These are phyloP conservation scores for Pseudotriccus pelzelni DNA, from an alignment of 2,797 vertebrate genomes.

Conservation along the genomic window DNA sequence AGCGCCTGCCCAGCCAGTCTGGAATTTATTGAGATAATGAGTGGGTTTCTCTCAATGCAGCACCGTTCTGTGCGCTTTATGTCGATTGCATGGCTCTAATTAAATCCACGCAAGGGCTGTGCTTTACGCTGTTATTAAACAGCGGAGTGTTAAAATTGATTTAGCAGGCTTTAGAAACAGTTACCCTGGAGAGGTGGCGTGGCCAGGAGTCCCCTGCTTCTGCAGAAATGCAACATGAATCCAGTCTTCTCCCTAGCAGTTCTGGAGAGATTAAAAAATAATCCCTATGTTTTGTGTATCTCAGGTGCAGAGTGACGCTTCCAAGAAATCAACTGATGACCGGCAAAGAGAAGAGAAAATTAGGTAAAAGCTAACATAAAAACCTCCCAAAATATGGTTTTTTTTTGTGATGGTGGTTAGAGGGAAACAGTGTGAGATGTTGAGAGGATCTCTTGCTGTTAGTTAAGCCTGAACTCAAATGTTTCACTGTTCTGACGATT, in stretches of 20 bases:
- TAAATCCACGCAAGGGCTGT: neutral
- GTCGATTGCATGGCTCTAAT: neutral
- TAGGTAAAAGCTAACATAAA: neutral
- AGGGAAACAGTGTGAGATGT: neutral
- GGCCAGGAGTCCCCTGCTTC: neutral
- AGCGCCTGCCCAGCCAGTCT: neutral
- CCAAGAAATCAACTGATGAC: neutral
- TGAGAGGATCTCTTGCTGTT: neutral
- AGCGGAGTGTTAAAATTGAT: neutral
- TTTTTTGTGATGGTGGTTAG: neutral
- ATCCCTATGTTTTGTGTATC: neutral
- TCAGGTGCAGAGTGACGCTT: neutral
- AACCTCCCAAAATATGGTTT: accelerated
- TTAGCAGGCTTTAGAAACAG: neutral
- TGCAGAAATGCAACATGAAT: neutral
- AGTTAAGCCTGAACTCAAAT: neutral
- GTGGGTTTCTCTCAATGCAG: neutral
- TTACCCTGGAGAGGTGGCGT: neutral
- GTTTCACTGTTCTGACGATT: neutral
- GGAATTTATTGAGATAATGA: neutral
- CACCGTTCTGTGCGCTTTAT: neutral
- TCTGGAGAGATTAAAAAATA: neutral
- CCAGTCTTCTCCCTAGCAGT: neutral
- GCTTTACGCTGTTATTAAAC: slow-evolving; percentile 34
- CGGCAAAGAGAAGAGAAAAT: neutral